Conservation (phyloP, 2,113 vertebrate species). For the Macaca mulatta region DNA sequence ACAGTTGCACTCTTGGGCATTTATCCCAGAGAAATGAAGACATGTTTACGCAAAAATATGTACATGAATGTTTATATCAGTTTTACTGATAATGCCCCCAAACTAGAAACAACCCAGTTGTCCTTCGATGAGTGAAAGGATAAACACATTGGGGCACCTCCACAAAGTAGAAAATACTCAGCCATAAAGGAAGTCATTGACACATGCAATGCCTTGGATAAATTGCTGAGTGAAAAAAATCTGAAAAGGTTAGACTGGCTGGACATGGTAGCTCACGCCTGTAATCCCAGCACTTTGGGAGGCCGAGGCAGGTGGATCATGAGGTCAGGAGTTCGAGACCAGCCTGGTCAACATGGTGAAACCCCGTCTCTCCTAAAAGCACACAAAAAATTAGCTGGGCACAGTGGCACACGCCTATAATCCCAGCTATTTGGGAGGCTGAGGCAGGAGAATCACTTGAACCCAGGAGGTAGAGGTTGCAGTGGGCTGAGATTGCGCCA, state of each 20-base stretch:
- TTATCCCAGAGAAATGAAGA: slow-evolving; percentile 3
- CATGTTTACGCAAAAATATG: not conserved
- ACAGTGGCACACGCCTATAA: too few relatives aligned
- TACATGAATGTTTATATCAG: not conserved
- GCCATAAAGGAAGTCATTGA: not conserved
- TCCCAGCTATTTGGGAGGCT: too few relatives aligned
- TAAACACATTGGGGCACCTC: not conserved
- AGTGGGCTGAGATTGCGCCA: too few relatives aligned
- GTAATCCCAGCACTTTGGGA: too few relatives aligned
- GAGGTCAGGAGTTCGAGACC: too few relatives aligned
- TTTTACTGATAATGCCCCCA: not conserved
- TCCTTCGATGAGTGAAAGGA: not conserved
- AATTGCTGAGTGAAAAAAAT: not conserved
- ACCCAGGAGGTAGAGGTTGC: too few relatives aligned
- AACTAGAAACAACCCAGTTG: not conserved
- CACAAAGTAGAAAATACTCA: not conserved
- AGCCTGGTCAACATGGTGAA: too few relatives aligned
- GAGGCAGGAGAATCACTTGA: too few relatives aligned
- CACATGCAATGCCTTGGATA: not conserved
- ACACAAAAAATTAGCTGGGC: too few relatives aligned
- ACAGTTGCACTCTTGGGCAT: not conserved
- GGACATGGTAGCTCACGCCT: too few relatives aligned
- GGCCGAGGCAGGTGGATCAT: too few relatives aligned
- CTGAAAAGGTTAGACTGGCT: not conserved
- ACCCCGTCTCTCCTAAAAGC: too few relatives aligned